These are phyloP conservation scores for Ptyas mucosa DNA, from an alignment of 2,113 vertebrate genomes.

Conservation along the genomic window DNA sequence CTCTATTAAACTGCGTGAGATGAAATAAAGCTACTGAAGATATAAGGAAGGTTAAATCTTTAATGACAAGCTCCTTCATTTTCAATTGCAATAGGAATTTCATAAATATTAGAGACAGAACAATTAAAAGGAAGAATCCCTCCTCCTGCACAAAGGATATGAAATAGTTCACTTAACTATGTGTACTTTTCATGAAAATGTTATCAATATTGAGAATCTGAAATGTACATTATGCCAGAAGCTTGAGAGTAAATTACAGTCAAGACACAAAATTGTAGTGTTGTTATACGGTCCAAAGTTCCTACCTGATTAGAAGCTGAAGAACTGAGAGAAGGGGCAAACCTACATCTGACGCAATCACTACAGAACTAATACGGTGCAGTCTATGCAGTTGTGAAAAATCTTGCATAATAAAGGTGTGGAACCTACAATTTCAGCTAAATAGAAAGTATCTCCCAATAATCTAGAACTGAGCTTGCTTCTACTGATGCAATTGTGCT, in stretches of 20 bases:
- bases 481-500: neutral
- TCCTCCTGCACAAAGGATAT: neutral
- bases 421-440: neutral
- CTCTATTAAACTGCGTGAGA: neutral
- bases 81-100: neutral
- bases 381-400: neutral
- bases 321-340: neutral
- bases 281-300: neutral
- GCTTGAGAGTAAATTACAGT: neutral
- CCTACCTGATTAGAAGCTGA: neutral
- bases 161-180: neutral
- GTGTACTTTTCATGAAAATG: neutral
- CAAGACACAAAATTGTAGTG: neutral
- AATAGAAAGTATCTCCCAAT: neutral
- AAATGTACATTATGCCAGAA: neutral
- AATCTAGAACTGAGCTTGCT: neutral
- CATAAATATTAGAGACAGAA: neutral
- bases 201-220: neutral
- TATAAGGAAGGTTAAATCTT: neutral
- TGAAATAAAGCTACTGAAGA: neutral
- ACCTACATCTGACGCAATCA: neutral
- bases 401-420: neutral
- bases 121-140: neutral
- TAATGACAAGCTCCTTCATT: neutral
- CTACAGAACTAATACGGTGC: neutral